phyloP scores from a whole-genome alignment of 2,888 invertebrate genomes.

The Himalopsyche anomala region DNA sequence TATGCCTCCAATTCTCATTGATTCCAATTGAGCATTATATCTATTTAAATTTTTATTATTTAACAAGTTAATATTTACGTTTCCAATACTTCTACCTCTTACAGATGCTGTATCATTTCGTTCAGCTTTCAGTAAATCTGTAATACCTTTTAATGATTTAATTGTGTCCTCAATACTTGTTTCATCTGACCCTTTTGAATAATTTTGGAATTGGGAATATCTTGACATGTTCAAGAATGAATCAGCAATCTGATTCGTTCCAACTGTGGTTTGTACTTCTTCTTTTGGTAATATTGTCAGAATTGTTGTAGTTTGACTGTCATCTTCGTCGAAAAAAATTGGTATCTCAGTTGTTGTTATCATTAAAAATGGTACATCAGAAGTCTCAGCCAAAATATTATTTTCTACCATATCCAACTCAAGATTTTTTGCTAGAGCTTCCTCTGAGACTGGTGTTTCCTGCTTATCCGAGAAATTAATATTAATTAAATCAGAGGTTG shows the following conservation, averaged over 20 bases:
- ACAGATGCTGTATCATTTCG: not conserved
- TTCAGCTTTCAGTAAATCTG: not conserved
- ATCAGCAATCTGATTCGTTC: not conserved
- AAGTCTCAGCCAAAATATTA: not conserved
- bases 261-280: not conserved
- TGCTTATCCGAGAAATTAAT: not conserved
- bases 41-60: not conserved
- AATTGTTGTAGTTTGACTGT: not conserved
- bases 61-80: not conserved
- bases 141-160: slow-evolving; percentile 47
- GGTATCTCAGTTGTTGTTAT: not conserved
- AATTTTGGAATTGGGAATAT: slow-evolving; percentile 9
- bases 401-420: not conserved
- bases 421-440: not conserved
- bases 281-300: not conserved
- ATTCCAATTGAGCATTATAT: not conserved
- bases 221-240: not conserved
- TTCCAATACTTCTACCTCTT: not conserved
- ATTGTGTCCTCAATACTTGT: slow-evolving; percentile 32
- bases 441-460: not conserved
- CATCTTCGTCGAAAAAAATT: not conserved
- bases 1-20: not conserved
- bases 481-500: not conserved
- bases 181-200: not conserved
- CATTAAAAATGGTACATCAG: not conserved